Evolutionary conservation across 53 echinoderm and acorn worm genomes (phyloP), one percentile per base, ranked within the genome.

Genomic region (Antedon mediterranea): DNA sequence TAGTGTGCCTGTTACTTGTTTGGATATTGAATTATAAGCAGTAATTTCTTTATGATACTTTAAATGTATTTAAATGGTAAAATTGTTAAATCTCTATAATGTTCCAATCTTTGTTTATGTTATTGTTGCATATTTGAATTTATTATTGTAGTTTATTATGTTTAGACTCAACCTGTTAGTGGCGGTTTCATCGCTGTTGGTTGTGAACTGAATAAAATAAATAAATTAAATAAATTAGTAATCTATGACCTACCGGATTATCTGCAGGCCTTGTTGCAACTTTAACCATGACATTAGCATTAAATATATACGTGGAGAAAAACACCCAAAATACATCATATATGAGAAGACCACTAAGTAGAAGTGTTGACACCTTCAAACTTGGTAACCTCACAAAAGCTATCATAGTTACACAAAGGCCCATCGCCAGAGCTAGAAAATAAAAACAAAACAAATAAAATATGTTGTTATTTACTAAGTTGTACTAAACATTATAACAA

Each of bases 271-370:
- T 86, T 71, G 88, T 98, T 5, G 98, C 98, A 34, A 98, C 98
- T 76, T 89, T 93, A 71, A 98, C 98, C 98, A 98, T 98, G 30
- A 98, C 98, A 76, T 98, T 98, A 28, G 98, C 98, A 79, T 98
- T 98, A 78, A 98, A 98, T 80, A 98, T 98, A 82, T 98, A 98
- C 0, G 92, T 98, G 71, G 98, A 98, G 85, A 98, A 98, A 85
- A 98, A 98, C 31, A 98, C 98, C 98, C 98, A 98, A 85, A 98
- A 98, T 72, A 98, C 98, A 76, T 98, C 98, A 73, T 98, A 98
- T 83, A 98, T 88, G 34, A 98, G 86, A 43, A 98, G 88, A 43
- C 98, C 98, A 74, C 92, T 98, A 18, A 98, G 85, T 15, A 98
- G 88, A 31, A 95, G 81, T 4, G 98, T 98, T 34, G 98, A 98